Evolutionary conservation across 2,888 invertebrate species (phyloP).

Genomic region (Agrilus mali): DNA sequence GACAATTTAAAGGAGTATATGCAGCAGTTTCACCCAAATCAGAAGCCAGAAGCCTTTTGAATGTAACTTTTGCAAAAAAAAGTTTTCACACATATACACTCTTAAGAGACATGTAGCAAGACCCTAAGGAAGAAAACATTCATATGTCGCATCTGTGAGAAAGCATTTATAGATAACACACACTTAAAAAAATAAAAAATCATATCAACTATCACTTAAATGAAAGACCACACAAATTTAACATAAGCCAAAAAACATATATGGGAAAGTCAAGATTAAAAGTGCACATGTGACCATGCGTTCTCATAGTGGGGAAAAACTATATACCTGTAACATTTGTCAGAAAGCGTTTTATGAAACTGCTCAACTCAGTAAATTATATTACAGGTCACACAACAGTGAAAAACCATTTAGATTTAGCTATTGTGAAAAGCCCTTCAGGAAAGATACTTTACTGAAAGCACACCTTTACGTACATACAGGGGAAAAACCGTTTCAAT

Average conservation of each 20-base stretch:
- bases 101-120: slow-evolving; percentile 22
- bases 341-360: slow-evolving; percentile 19
- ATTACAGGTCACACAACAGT: slow-evolving; percentile 18
- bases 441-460: slow-evolving; percentile 19
- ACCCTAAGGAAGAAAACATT: slow-evolving; percentile 4
- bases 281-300: slow-evolving; percentile 17
- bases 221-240: slow-evolving; percentile 13
- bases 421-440: slow-evolving; percentile 18
- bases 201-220: slow-evolving; percentile 12
- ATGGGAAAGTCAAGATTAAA: slow-evolving; percentile 14
- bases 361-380: slow-evolving; percentile 18
- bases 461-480: slow-evolving; percentile 20
- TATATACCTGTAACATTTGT: slow-evolving; percentile 19
- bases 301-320: slow-evolving; percentile 16
- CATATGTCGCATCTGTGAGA: slow-evolving; percentile 13
- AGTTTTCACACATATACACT: slow-evolving; percentile 20
- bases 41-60: slow-evolving; percentile 21
- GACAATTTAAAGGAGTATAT: slow-evolving; percentile 20
- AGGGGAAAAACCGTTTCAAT: slow-evolving; percentile 22
- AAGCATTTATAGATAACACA: slow-evolving; percentile 11
- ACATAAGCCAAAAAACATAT: slow-evolving; percentile 15
- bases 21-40: slow-evolving; percentile 16
- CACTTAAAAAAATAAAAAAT: slow-evolving; percentile 13
- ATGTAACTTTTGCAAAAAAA: slow-evolving; percentile 19
- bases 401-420: slow-evolving; percentile 18